Conservation (phyloP, 2,888 invertebrate species). For the Nemotelus pantherinus region DNA sequence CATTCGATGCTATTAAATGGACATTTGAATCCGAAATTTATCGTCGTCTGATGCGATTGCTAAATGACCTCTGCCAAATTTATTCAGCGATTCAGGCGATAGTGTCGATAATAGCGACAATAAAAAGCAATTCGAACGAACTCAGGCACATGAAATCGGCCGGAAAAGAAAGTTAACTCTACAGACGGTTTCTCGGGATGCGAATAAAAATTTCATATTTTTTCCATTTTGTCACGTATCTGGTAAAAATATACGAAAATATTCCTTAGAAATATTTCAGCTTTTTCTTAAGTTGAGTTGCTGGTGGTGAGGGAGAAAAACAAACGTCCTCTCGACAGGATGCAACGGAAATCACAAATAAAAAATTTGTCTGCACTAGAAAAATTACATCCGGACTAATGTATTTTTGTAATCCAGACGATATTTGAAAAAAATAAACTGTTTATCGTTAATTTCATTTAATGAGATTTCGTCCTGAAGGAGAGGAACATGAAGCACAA, state of each 20-base stretch:
- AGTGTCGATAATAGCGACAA: constrained; percentile 17
- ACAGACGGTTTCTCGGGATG: neutral
- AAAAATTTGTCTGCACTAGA: constrained; percentile 20
- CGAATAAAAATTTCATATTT: too few species aligned
- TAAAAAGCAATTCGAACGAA: neutral
- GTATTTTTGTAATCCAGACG: neutral
- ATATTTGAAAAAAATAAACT: neutral
- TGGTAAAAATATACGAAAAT: neutral
- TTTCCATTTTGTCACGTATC: neutral
- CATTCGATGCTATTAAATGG: constrained; percentile 53
- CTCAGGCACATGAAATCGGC: neutral
- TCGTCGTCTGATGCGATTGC: constrained; percentile 53
- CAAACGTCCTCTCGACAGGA: neutral
- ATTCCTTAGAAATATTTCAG: neutral
- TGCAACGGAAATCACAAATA: constrained; percentile 9
- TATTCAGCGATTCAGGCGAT: constrained; percentile 47
- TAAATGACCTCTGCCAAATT: constrained; percentile 55
- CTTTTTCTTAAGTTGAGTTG: neutral
- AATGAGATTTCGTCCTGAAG: neutral
- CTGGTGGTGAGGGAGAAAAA: neutral
- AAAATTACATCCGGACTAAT: constrained; percentile 29
- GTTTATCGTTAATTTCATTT: neutral
- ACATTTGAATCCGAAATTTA: constrained; percentile 55
- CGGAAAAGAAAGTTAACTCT: neutral
- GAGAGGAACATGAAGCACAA: neutral